Conservation (phyloP, 2,797 vertebrate species). For the Clamator glandarius region DNA sequence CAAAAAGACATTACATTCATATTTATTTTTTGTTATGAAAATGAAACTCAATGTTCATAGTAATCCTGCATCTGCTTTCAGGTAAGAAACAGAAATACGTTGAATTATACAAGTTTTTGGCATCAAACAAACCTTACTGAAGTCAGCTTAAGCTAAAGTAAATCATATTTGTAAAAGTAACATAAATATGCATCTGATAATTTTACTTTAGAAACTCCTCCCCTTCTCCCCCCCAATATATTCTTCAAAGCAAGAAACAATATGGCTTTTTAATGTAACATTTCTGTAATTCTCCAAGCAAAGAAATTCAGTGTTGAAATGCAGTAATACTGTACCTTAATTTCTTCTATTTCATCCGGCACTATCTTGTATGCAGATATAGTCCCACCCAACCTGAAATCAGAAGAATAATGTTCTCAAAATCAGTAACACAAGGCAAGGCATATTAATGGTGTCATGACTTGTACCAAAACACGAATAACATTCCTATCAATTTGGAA, state of each 20-base stretch:
- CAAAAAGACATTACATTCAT: not conserved
- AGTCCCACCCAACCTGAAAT: conserved; percentile 94
- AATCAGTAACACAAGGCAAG: conserved; percentile 26
- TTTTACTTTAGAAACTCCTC: not conserved
- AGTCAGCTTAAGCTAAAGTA: not conserved
- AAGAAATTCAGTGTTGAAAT: conserved; percentile 45
- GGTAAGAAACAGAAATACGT: not conserved
- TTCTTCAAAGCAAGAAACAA: not conserved
- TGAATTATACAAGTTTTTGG: not conserved
- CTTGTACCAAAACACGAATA: not conserved
- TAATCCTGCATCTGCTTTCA: not conserved
- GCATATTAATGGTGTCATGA: not conserved
- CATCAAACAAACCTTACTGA: not conserved
- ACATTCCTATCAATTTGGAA: not conserved
- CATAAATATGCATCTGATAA: not conserved
- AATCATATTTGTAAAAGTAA: not conserved
- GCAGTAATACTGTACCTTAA: conserved; percentile 88
- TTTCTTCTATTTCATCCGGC: conserved; percentile 98
- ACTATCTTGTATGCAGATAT: conserved; percentile 98
- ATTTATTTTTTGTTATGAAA: not conserved
- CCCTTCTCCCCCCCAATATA: not conserved
- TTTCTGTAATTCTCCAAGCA: not conserved
- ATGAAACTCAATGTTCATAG: not conserved
- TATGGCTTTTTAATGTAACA: not conserved
- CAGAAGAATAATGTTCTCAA: conserved; percentile 71